Conservation (phyloP, 2,797 vertebrate species). For the Diglossa cyanea region DNA sequence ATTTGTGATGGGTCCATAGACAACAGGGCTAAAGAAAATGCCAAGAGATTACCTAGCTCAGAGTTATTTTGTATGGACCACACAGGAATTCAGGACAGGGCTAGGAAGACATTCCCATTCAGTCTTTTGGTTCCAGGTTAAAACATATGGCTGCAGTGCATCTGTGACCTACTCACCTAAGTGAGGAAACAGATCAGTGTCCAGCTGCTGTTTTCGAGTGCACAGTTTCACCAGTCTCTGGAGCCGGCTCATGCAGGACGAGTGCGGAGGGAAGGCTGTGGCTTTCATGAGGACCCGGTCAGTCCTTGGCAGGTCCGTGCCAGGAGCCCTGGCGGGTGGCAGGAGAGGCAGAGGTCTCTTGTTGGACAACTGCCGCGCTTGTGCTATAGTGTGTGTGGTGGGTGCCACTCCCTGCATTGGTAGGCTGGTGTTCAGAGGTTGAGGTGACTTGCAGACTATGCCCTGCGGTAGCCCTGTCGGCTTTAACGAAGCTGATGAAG, state of each 20-base stretch:
- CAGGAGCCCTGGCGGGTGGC: slow-evolving; percentile 78
- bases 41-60: neutral
- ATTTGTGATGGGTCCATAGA: neutral
- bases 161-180: slow-evolving; percentile 80
- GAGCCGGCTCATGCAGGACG: slow-evolving; percentile 89
- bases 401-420: slow-evolving; percentile 87
- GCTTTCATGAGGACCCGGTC: slow-evolving; percentile 90
- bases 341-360: slow-evolving; percentile 85
- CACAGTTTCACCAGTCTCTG: slow-evolving; percentile 97
- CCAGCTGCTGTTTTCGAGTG: slow-evolving; percentile 87
- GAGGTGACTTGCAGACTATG: slow-evolving; percentile 95
- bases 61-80: neutral
- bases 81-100: neutral
- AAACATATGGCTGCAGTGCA: neutral
- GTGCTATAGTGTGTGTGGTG: slow-evolving; percentile 85
- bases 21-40: neutral
- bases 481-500: slow-evolving; percentile 75
- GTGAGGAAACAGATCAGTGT: slow-evolving; percentile 94
- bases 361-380: slow-evolving; percentile 83
- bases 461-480: slow-evolving; percentile 84
- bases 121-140: neutral
- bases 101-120: neutral
- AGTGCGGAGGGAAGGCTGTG: slow-evolving; percentile 87
- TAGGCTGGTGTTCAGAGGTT: slow-evolving; percentile 92
- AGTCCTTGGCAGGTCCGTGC: slow-evolving; percentile 72